Conservation (phyloP, 2,113 vertebrate species). For the Trematocara variabile region DNA sequence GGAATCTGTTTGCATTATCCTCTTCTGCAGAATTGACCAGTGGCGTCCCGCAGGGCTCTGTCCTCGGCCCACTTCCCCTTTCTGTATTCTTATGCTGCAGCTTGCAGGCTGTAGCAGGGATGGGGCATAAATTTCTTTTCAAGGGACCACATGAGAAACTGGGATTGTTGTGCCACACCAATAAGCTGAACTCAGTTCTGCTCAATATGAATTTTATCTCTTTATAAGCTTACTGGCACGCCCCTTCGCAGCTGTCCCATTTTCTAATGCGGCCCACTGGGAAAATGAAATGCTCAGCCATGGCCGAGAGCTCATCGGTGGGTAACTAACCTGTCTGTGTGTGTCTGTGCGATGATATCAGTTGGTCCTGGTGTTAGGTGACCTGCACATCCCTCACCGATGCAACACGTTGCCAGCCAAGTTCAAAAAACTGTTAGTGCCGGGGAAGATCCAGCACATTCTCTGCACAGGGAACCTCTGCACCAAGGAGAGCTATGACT, state of each 20-base stretch:
- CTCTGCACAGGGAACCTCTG: constrained; percentile 98
- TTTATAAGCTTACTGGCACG: background rate
- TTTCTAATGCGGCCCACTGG: background rate
- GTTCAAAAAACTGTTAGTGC: constrained; percentile 97
- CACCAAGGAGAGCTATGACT: constrained; percentile 99
- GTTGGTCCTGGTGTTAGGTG: constrained; percentile 98
- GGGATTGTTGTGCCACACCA: background rate
- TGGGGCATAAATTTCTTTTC: background rate
- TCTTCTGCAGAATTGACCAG: background rate
- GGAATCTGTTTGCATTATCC: background rate
- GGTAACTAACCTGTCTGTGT: background rate
- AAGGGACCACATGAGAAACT: background rate
- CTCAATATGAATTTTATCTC: background rate
- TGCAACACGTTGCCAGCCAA: constrained; percentile 98
- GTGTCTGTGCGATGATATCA: constrained; percentile 53
- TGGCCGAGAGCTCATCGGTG: background rate
- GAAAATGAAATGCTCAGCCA: background rate
- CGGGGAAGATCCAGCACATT: constrained; percentile 98
- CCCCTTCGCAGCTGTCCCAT: background rate
- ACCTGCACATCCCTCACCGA: constrained; percentile 96
- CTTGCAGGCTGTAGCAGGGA: background rate
- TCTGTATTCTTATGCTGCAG: background rate
- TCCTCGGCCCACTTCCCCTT: background rate
- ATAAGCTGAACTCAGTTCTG: background rate
- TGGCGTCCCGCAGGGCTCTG: background rate